Base-by-base conservation (phyloP, 2,113 vertebrate species). In the Nanorana parkeri region DNA sequence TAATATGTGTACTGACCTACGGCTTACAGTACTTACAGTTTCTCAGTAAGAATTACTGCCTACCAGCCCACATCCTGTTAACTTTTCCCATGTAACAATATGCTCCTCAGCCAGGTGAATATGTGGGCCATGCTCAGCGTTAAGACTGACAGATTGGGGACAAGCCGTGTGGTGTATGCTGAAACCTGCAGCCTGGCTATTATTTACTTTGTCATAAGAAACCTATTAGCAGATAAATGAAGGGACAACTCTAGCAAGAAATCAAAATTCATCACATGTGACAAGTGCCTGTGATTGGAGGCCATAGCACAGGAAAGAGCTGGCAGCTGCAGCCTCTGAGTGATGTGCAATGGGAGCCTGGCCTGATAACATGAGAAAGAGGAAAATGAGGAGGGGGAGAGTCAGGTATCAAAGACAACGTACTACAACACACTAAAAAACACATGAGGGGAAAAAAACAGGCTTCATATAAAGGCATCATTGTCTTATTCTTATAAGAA, bases 231-330 rank as follows among this genome's bases (percentile, higher is more conserved):
- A 77, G 87, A 72, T 87, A 87, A 90, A 86, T 61, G 83, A 85
- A 88, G 88, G 86, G 85, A 88, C 86, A 89, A 87, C 75, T 86
- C 81, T 84, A 86, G 83, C 86, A 79, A 87, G 86, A 86, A 88
- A 89, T 90, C 89, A 89, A 89, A 89, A 92, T 91, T 90, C 88
- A 91, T 92, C 90, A 90, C 80, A 84, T 86, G 78, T 89, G 88
- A 91, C 89, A 88, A 84, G 77, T 85, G 87, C 85, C 73, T 75
- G 78, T 79, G 88, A 85, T 84, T 71, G 63, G 86, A 86, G 84
- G 81, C 87, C 85, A 81, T 80, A 8, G 21, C 73, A 87, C 85
- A 89, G 87, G 88, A 87, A 87, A 87, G 78, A 84, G 83, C 83
- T 77, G 84, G 89, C n/a, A 32, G 81, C 84, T 79, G 32, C 80